Evolutionary conservation across 2,888 invertebrate genomes (phyloP).

Genomic region (Osedax fenrisi): DNA sequence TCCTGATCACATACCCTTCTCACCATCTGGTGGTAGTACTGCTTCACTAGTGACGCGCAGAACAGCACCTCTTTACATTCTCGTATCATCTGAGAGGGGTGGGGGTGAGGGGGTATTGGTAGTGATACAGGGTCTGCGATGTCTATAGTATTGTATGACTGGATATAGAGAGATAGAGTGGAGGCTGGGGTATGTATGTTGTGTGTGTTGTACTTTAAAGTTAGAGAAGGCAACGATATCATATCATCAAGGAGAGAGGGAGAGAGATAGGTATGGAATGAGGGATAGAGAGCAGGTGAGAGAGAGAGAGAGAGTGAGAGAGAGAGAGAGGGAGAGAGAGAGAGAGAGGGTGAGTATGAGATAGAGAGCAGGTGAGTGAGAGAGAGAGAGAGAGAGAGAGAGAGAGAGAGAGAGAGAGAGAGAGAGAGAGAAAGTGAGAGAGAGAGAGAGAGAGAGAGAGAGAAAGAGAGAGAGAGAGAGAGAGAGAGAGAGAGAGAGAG

Average conservation of each 20-base stretch:
- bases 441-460: neutral
- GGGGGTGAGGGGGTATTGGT: neutral
- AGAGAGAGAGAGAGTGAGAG: neutral
- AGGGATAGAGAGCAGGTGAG: neutral
- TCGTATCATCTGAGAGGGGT: conserved; percentile 59
- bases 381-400: neutral
- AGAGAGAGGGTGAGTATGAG: neutral
- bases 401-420: neutral
- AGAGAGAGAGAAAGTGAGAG: neutral
- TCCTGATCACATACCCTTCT: conserved; percentile 7
- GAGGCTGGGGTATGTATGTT: no score
- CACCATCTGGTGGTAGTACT: conserved; percentile 56
- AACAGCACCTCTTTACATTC: conserved; percentile 79
- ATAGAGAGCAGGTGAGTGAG: neutral
- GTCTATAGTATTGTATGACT: no score
- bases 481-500: neutral
- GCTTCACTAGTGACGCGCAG: conserved; percentile 69
- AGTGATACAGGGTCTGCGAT: no score
- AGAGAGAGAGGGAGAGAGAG: neutral
- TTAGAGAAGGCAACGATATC: no score
- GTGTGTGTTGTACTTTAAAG: no score
- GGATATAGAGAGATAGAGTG: no score
- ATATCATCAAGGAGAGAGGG: no score
- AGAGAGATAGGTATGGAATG: neutral
- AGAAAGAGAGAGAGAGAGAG: neutral